Evolutionary conservation across 2,888 invertebrate genomes (phyloP).

Genomic region (Gymnocheta viridis): DNA sequence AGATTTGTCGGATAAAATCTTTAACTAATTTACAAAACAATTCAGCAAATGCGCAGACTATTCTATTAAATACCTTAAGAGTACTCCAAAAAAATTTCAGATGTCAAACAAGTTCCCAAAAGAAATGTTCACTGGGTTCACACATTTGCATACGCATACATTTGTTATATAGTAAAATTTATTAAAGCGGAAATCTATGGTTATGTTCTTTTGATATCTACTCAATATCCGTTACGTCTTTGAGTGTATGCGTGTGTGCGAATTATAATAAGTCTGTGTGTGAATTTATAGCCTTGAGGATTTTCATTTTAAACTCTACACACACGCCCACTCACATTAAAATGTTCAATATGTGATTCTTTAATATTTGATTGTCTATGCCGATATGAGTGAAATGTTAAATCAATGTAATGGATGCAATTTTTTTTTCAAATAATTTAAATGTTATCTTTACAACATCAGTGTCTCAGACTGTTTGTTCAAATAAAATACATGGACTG

Average conservation of each 20-base stretch:
- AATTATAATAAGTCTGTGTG: constrained; percentile 47
- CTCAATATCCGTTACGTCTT: constrained; percentile 24
- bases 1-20: too few relatives aligned
- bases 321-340: background rate
- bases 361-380: constrained; percentile 37
- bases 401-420: constrained; percentile 29
- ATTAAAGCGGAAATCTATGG: constrained; percentile 59
- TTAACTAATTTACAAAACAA: background rate
- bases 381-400: constrained; percentile 40
- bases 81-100: too few relatives aligned
- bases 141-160: constrained; percentile 1
- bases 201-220: constrained; percentile 49
- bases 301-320: constrained; percentile 42
- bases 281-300: constrained; percentile 56
- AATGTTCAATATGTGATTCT: background rate
- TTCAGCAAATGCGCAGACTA: too few relatives aligned
- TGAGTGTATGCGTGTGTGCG: background rate
- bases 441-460: background rate
- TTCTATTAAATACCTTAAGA: too few relatives aligned
- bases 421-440: constrained; percentile 6
- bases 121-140: background rate
- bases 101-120: too few relatives aligned
- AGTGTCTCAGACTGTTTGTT: background rate
- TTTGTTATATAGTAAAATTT: constrained; percentile 41
- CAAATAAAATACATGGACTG: background rate